These are phyloP conservation scores for Yponomeuta sedellus DNA, from an alignment of 2,888 invertebrate genomes.

Conservation along the genomic window DNA sequence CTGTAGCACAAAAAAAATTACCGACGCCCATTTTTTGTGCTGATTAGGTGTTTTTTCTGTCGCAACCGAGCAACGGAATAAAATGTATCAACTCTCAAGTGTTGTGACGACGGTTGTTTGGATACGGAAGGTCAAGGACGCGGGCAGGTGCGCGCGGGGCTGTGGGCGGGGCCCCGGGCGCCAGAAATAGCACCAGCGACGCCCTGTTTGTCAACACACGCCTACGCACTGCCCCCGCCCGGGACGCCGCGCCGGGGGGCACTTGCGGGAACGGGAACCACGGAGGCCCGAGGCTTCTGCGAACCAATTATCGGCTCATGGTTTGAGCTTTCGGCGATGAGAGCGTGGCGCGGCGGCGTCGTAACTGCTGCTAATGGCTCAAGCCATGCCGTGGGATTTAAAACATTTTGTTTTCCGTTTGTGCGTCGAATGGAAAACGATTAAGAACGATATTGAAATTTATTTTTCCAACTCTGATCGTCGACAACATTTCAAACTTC, in stretches of 20 bases:
- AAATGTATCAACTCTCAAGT: constrained; percentile 27
- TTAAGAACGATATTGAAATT: too few species aligned
- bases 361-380: too few species aligned
- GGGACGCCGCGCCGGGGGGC: constrained; percentile 21
- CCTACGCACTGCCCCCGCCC: constrained; percentile 46
- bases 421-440: too few species aligned
- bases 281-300: constrained; percentile 17
- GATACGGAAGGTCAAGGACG: constrained; percentile 71
- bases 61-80: neutral
- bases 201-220: constrained; percentile 71
- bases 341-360: too few species aligned
- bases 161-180: constrained; percentile 43
- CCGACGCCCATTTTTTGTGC: neutral
- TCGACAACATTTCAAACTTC: too few species aligned
- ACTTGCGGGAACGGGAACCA: constrained; percentile 15
- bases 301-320: constrained; percentile 13
- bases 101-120: constrained; percentile 74
- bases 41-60: neutral
- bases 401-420: too few species aligned
- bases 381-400: too few species aligned
- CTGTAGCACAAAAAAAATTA: too few species aligned
- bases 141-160: constrained; percentile 33
- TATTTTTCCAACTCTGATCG: too few species aligned
- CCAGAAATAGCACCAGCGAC: constrained; percentile 62
- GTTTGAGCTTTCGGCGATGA: neutral